These are phyloP conservation scores for Cirrhinus molitorella DNA, from an alignment of 2,797 vertebrate genomes.

Conservation along the genomic window DNA sequence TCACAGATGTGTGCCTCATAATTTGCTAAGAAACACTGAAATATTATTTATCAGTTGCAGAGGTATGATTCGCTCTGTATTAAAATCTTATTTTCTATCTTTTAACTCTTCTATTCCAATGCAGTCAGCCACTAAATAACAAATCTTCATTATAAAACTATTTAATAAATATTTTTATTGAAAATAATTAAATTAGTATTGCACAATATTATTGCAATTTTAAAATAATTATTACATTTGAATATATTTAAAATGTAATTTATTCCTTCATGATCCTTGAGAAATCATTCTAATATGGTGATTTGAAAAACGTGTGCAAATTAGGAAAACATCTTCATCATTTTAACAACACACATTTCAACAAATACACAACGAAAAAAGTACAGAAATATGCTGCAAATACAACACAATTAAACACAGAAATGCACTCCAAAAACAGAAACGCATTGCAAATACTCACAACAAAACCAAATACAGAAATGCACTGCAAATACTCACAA, in stretches of 20 bases:
- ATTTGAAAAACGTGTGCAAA: neutral
- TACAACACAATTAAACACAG: too few species aligned
- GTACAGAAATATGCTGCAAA: too few species aligned
- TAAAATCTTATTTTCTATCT: constrained; percentile 11
- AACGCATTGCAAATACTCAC: too few species aligned
- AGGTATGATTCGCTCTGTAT: constrained; percentile 20
- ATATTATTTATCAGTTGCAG: constrained; percentile 27
- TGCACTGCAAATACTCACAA: too few species aligned
- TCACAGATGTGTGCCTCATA: constrained; percentile 33
- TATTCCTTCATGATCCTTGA: neutral
- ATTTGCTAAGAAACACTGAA: constrained; percentile 29
- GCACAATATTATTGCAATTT: neutral
- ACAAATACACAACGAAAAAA: too few species aligned
- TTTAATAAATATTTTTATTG: neutral
- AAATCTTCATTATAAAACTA: neutral
- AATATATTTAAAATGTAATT: neutral
- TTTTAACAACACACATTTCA: too few species aligned
- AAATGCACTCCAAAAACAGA: too few species aligned
- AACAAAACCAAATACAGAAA: too few species aligned
- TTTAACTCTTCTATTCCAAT: neutral
- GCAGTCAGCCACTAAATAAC: neutral
- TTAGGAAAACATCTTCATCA: too few species aligned
- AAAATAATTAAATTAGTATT: neutral
- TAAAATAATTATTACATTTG: neutral
- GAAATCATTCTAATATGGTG: neutral